These are phyloP conservation scores for Pseudorectes ferrugineus DNA, from an alignment of 2,113 vertebrate genomes.

Conservation along the genomic window DNA sequence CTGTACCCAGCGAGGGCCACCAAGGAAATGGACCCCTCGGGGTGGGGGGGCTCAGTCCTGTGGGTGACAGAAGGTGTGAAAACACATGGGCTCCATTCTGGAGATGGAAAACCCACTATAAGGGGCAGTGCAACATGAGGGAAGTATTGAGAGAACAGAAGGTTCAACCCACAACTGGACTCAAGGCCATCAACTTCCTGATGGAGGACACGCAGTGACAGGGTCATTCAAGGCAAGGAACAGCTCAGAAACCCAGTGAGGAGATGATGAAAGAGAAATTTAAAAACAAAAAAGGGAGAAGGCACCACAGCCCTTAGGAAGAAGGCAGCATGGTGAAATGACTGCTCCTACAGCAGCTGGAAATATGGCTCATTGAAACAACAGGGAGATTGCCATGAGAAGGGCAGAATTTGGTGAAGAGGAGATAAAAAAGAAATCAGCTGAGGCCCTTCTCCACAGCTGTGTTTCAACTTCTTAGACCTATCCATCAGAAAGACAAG, in stretches of 20 bases:
- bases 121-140: not conserved
- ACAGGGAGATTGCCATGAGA: not conserved
- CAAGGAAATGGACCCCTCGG: accelerated
- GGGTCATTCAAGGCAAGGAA: not conserved
- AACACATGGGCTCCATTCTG: not conserved
- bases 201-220: accelerated
- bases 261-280: not conserved
- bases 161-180: not conserved
- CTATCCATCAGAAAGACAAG: not conserved
- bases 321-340: not conserved
- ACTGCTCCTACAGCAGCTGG: not conserved
- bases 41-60: accelerated
- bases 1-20: not conserved
- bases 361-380: not conserved
- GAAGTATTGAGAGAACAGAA: not conserved
- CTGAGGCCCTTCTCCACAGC: not conserved
- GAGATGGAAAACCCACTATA: not conserved
- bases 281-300: not conserved
- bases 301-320: not conserved
- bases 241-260: not conserved
- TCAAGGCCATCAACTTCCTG: not conserved
- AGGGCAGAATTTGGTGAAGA: not conserved
- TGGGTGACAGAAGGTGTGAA: not conserved
- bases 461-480: not conserved
- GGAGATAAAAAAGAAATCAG: not conserved